A percentile compares a stretch with the other conserved stretches of the same genome.
Evolutionary conservation across 2,113 vertebrate genomes (phyloP).

Genomic region (Edolisoma coerulescens): DNA sequence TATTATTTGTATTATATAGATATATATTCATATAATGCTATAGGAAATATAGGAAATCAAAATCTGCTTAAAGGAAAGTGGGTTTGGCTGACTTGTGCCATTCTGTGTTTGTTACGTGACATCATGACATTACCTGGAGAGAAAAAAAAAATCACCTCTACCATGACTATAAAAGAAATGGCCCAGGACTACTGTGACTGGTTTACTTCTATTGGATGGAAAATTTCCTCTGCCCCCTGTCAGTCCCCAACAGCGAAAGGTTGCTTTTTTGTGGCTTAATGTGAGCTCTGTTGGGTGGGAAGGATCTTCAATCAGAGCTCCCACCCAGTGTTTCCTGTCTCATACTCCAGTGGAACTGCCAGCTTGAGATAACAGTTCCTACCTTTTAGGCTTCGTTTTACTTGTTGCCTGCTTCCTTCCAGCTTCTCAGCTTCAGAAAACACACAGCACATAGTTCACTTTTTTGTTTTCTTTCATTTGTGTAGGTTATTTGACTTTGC

Average conservation of each 20-base stretch:
- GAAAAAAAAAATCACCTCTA: not conserved
- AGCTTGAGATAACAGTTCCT: slow-evolving; percentile 35
- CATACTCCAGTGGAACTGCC: not conserved
- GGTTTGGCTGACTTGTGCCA: not conserved
- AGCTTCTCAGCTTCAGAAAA: slow-evolving; percentile 10
- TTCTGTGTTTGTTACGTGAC: not conserved
- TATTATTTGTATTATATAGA: not conserved
- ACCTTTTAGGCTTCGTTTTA: not conserved
- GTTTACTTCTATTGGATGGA: not conserved
- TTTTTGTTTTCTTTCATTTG: not conserved
- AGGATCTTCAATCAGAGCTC: slow-evolving; percentile 34
- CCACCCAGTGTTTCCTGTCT: slow-evolving; percentile 25
- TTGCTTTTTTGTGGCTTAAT: slow-evolving; percentile 8
- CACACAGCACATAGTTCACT: not conserved
- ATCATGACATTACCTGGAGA: not conserved
- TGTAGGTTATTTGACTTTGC: not conserved
- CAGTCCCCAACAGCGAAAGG: slow-evolving; percentile 13
- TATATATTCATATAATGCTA: not conserved
- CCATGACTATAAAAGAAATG: not conserved
- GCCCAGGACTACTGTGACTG: not conserved
- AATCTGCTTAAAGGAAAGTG: not conserved
- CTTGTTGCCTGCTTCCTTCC: slow-evolving; percentile 23
- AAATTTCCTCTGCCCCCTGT: slow-evolving; percentile 10
- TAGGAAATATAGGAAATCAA: not conserved
- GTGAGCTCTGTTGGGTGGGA: slow-evolving; percentile 30